Percentiles rank a stretch among this genome's conserved stretches.
phyloP scores from a whole-genome alignment of 2,888 invertebrate genomes.

The Pyrrhia umbra region DNA sequence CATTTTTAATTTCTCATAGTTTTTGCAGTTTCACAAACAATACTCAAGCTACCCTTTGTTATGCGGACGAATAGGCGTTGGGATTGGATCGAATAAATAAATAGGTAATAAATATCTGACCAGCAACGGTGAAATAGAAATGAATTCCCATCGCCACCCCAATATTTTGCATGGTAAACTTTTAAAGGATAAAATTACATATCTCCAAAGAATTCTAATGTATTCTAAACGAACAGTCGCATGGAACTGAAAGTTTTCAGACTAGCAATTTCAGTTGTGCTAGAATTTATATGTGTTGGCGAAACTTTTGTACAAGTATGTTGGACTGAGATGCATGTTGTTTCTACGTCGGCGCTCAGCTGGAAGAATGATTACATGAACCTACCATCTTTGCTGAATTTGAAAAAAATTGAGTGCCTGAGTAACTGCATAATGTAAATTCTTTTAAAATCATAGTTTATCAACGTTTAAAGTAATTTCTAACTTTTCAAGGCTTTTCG shows the following conservation, averaged over 20 bases:
- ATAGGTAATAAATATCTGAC: too few species aligned
- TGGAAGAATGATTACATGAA: constrained; percentile 21
- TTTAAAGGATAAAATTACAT: constrained; percentile 48
- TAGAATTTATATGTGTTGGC: constrained; percentile 56
- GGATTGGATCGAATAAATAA: background rate
- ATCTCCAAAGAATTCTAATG: constrained; percentile 54
- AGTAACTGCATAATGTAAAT: too few species aligned
- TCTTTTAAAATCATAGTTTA: too few species aligned
- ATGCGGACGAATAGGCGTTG: too few species aligned
- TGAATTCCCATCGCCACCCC: constrained; percentile 14
- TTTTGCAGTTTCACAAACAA: too few species aligned
- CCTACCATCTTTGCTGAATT: background rate
- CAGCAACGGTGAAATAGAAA: constrained; percentile 11
- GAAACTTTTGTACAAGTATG: constrained; percentile 50
- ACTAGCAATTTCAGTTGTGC: constrained; percentile 54
- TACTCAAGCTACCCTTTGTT: too few species aligned
- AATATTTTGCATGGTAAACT: constrained; percentile 38
- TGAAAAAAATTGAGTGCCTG: too few species aligned
- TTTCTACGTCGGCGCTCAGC: constrained; percentile 14
- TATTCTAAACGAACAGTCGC: constrained; percentile 55
- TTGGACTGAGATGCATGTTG: constrained; percentile 46
- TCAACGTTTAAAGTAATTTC: too few species aligned
- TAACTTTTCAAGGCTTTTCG: too few species aligned
- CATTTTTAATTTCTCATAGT: too few species aligned
- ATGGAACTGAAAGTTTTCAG: constrained; percentile 47